Base-by-base conservation (phyloP, 2,888 invertebrate species). In the Macrostomum cliftonense region DNA sequence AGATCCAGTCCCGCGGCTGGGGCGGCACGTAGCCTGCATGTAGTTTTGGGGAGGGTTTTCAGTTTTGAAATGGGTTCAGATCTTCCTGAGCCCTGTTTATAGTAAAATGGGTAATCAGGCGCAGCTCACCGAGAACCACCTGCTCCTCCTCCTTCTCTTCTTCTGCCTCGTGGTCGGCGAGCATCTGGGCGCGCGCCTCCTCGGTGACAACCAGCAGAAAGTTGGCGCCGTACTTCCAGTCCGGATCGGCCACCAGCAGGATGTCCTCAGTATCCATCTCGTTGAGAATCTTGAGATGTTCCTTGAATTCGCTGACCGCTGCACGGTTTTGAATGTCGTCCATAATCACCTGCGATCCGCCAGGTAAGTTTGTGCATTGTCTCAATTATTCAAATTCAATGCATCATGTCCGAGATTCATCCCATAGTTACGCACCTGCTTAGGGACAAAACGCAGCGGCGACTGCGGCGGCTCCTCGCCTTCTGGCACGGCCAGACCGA, bases 151-250 rank as follows among this genome's bases (percentile, higher is more conserved):
- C 50, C 9, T 45, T 53, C 21, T 40, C 53, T 19, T 50, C 53
- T 42, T 53, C 55, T 42, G 36, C 54, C 28, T 42, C 53, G 39
- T 47, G 50, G 17, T 49, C 45, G 17, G 14, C 46, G 16, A 47
- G 9, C n/a, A 51, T 45, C 45, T 57, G 54, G 39, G 65, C 61
- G 54, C 65, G 68, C 1, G 67, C 63, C 43, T 68, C 68, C 47
- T 65, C 67, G 39, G 65, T 64, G 5, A 63, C 50, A 9, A 63
- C 63, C 42, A 70, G 60, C 54, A 59, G 58, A 57, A 69, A 70
- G 53, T 70, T 70, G 53, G 70, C 65, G n/a, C 68, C 69, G 58
- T 53, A 63, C 46, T 62, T 63, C 56, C 63, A 70, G 42, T 70
- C 68, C 42, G 55, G 56, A 56, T 70, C 70, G 53, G 65, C 68